These are phyloP conservation scores for Porites divaricata DNA, from an alignment of 92 coral and sea anemone genomes.

Conservation along the genomic window DNA sequence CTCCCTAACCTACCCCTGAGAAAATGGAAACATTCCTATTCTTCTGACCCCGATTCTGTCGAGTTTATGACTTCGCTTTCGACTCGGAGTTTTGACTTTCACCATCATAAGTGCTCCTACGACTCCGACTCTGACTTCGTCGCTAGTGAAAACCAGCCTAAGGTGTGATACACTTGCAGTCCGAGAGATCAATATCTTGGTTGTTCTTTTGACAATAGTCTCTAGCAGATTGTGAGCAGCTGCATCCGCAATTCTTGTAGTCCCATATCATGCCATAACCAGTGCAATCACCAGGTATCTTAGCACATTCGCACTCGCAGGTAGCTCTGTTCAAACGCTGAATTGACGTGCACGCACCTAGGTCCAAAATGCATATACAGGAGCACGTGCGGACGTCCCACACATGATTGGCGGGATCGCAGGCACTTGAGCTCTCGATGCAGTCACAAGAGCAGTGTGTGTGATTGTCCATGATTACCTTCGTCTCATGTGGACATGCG, in stretches of 20 bases:
- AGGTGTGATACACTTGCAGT: constrained; percentile 33
- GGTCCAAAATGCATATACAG: constrained; percentile 33
- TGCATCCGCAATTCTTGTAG: constrained; percentile 43
- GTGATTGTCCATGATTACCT: constrained; percentile 41
- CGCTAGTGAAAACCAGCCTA: no score
- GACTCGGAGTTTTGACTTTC: no score
- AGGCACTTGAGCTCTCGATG: constrained; percentile 36
- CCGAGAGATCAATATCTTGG: constrained; percentile 4
- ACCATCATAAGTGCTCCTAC: no score
- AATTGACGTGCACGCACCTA: constrained; percentile 6
- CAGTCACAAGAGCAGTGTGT: constrained; percentile 63
- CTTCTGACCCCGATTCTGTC: no score
- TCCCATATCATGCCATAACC: constrained; percentile 33
- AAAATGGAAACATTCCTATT: no score
- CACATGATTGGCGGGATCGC: constrained; percentile 31
- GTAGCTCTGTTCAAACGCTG: constrained; percentile 7
- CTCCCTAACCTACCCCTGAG: no score
- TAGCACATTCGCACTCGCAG: constrained; percentile 42
- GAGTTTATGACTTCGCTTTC: no score
- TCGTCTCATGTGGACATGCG: rapidly evolving
- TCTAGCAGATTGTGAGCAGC: constrained; percentile 10
- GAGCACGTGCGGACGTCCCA: constrained; percentile 22
- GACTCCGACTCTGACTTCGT: no score
- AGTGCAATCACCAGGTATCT: neutral
- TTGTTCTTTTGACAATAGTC: constrained; percentile 4